These are phyloP conservation scores for Lomographa bimaculata DNA, from an alignment of 2,888 invertebrate genomes.

Conservation along the genomic window DNA sequence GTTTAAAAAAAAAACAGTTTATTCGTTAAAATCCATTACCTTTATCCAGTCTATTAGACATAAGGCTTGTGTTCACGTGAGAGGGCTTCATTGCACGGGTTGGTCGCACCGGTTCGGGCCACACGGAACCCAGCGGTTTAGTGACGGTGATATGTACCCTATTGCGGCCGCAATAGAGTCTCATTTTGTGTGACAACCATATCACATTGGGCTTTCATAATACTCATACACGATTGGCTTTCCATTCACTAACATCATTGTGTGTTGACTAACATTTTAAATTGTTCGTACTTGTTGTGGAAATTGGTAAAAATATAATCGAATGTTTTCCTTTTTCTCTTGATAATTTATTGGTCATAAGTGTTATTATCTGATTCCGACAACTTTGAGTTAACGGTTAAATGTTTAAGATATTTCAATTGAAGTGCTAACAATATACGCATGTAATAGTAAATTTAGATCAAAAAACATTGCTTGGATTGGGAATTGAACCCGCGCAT, in stretches of 20 bases:
- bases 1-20: no score
- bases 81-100: slow-evolving; percentile 58
- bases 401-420: no score
- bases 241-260: slow-evolving; percentile 21
- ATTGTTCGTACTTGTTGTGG: slow-evolving; percentile 1
- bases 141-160: slow-evolving; percentile 54
- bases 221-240: slow-evolving; percentile 23
- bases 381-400: no score
- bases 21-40: slow-evolving; percentile 1
- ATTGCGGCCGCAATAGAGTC: slow-evolving; percentile 34
- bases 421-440: no score
- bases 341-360: no score
- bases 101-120: slow-evolving; percentile 50
- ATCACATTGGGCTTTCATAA: slow-evolving; percentile 6
- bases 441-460: no score
- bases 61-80: slow-evolving; percentile 35
- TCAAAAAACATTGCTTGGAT: no score
- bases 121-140: slow-evolving; percentile 49
- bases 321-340: no score
- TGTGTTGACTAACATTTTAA: slow-evolving; percentile 11
- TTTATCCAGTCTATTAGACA: slow-evolving; percentile 8
- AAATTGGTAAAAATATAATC: neutral
- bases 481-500: no score
- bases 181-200: slow-evolving; percentile 22
- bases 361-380: no score